Conservation (phyloP, 2,797 vertebrate genomes). For the Tamandua tetradactyla region DNA sequence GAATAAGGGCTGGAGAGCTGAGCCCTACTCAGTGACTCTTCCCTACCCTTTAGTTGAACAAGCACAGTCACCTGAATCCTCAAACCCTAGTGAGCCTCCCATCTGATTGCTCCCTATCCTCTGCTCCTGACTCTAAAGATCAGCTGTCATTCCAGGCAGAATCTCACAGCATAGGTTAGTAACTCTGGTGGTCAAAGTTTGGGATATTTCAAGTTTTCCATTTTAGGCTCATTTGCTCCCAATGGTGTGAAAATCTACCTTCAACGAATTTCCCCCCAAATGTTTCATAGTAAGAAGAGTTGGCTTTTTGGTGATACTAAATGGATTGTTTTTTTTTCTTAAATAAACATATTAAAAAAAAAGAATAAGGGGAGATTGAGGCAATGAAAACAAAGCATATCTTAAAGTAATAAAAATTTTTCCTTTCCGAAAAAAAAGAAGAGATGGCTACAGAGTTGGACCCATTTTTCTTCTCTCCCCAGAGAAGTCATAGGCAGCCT, state of each 20-base stretch:
- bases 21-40: background rate
- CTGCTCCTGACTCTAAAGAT: background rate
- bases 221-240: background rate
- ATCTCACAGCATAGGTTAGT: background rate
- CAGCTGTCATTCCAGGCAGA: background rate
- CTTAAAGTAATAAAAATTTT: too few relatives aligned
- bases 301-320: too few relatives aligned
- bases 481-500: background rate
- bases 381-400: too few relatives aligned
- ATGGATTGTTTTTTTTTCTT: too few relatives aligned
- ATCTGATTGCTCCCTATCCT: background rate
- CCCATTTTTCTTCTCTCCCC: background rate
- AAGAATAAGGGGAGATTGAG: too few relatives aligned
- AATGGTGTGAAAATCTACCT: slow-evolving; percentile 4
- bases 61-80: background rate
- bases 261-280: background rate
- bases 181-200: background rate
- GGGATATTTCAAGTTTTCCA: background rate
- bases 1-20: background rate
- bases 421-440: too few relatives aligned
- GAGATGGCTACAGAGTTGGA: background rate
- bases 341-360: too few relatives aligned
- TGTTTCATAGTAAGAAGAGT: slow-evolving; percentile 25
- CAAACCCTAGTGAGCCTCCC: background rate
- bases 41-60: background rate